Percentiles rank a stretch among this genome's conserved stretches.
Evolutionary conservation across 64 coral and sea anemone species (phyloP).

Genomic region (Montipora sp.): DNA sequence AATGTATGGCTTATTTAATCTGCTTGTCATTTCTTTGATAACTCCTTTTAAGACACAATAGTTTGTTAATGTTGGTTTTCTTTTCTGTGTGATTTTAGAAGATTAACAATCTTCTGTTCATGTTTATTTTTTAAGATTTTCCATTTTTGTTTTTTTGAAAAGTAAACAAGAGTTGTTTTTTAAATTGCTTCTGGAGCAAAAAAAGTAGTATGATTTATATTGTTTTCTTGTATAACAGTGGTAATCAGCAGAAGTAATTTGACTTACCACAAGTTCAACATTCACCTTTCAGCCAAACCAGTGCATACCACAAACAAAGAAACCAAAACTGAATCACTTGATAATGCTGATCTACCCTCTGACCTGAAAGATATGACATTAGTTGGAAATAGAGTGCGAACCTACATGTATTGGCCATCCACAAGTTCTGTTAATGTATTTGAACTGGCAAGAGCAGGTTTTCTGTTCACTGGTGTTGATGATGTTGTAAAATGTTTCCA

Average conservation of each 20-base stretch:
- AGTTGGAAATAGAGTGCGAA: conserved; percentile 79
- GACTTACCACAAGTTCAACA: conserved; percentile 2
- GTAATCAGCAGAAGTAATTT: neutral
- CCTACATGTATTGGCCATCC: conserved; percentile 92
- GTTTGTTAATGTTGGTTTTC: neutral
- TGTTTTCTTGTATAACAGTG: too few relatives aligned
- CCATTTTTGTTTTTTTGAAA: neutral
- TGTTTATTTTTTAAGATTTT: neutral
- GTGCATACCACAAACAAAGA: conserved; percentile 62
- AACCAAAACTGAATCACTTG: conserved; percentile 20
- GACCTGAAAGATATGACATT: conserved; percentile 62
- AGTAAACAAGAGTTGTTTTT: too few relatives aligned
- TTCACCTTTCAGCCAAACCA: conserved; percentile 45
- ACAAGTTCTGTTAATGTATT: conserved; percentile 98
- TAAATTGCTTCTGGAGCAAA: too few relatives aligned
- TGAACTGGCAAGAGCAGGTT: conserved; percentile 93
- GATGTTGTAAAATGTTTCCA: conserved; percentile 96
- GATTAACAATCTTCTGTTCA: too few relatives aligned
- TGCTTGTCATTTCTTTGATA: neutral
- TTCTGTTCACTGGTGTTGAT: conserved; percentile 88
- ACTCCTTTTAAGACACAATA: neutral
- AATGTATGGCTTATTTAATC: conserved; percentile 42
- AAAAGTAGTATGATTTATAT: too few relatives aligned
- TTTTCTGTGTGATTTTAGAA: too few relatives aligned
- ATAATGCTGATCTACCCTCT: neutral